Evolutionary conservation across 2,888 invertebrate species (phyloP).

Genomic region (Cephus spinipes): DNA sequence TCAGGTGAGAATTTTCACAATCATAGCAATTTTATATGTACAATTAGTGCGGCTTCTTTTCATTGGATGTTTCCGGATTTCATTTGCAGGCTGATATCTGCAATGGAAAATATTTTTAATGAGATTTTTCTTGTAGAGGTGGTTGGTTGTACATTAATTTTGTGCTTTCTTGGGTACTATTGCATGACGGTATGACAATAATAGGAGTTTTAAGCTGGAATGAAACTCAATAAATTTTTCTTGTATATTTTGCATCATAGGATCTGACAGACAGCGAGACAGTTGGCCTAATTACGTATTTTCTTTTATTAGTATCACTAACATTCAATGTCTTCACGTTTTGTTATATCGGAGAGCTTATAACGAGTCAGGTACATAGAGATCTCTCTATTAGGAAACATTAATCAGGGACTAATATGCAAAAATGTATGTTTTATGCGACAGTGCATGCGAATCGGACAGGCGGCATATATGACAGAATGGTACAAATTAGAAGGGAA

Average conservation of each 20-base stretch:
- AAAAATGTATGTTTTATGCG: too few relatives aligned
- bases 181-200: constrained; percentile 31
- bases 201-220: neutral
- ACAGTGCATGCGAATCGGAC: too few relatives aligned
- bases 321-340: constrained; percentile 37
- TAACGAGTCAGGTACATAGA: constrained; percentile 27
- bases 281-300: constrained; percentile 24
- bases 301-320: constrained; percentile 25
- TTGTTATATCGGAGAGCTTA: constrained; percentile 37
- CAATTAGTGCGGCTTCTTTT: too few relatives aligned
- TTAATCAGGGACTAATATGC: too few relatives aligned
- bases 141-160: constrained; percentile 33
- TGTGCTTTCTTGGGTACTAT: constrained; percentile 41
- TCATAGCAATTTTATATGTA: too few relatives aligned
- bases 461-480: too few relatives aligned
- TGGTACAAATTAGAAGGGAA: neutral
- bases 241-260: constrained; percentile 8
- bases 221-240: neutral
- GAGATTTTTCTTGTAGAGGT: constrained; percentile 39
- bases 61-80: neutral
- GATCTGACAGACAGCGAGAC: constrained; percentile 29
- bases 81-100: constrained; percentile 24
- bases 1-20: too few relatives aligned
- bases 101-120: constrained; percentile 27
- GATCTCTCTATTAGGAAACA: too few relatives aligned